Evolutionary conservation across 2,888 invertebrate genomes (phyloP), one percentile per base, ranked within the genome.

Genomic region (Andrena chrysosceles): DNA sequence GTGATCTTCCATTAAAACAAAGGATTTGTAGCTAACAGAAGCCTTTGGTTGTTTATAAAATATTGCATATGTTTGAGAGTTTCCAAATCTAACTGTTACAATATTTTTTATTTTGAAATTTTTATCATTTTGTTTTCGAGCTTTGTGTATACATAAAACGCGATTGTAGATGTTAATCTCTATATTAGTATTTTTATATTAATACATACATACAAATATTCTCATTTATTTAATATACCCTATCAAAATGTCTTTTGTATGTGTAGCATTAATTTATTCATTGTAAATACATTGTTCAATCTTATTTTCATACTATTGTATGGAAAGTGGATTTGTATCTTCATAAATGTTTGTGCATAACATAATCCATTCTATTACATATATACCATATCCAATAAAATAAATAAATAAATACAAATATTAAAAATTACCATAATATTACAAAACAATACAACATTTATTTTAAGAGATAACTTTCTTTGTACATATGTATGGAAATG

Each of bases 1-100:
- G 91, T 83, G 93, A 93, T 87, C 81, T 90, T 77, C 91, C 92
- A 10, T 78, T 92, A 7, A 85, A 90, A 35, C 86, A 89, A 83
- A 86, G 91, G 63, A 84, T 92, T 13, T 74, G 85, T 31, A 92
- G 91, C 85, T 92, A 91, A 91, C 90, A 76, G 85, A 83, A 54
- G 69, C 82, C 62, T 63, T 29, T 60, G 33, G n/a, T 29, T 74
- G 60, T 76, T 67, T 70, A 33, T 49, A 42, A 81, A 75, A 70
- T 26, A 49, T 59, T 60, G 59, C 20, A 59, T 31, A 42, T n/a
- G 62, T 76, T 75, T 56, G 35, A 70, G 54, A 71, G 10, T 52
- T 66, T 29, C 62, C 2, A 56, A 48, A 63, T 54, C 35, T 20
- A 35, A 48, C 2, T 72, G 31, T 62, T 35, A 60, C 60, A 69